Conservation (phyloP, 2,888 invertebrate genomes). For the Tipula confusa region DNA sequence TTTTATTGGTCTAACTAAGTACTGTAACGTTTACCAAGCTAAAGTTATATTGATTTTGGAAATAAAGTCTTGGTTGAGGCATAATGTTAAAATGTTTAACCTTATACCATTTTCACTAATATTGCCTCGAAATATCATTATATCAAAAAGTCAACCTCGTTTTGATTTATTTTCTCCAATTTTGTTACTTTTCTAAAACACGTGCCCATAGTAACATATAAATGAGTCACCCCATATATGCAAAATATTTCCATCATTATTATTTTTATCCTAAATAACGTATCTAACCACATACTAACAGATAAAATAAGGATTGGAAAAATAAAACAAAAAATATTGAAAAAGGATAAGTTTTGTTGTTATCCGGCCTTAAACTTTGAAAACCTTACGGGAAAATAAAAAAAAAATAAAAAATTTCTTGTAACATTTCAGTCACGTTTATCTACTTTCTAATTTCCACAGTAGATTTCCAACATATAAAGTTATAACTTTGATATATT, state of each 20-base stretch:
- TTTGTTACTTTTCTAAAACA: too few species aligned
- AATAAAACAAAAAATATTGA: neutral
- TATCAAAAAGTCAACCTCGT: too few species aligned
- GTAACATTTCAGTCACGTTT: neutral
- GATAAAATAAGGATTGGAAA: neutral
- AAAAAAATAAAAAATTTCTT: neutral
- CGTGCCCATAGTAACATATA: too few species aligned
- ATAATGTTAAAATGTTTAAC: too few species aligned
- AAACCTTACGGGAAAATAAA: neutral
- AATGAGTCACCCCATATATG: too few species aligned
- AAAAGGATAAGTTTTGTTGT: neutral
- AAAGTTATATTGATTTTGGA: too few species aligned
- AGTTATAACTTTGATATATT: neutral
- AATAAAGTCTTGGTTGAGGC: too few species aligned
- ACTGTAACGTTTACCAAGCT: too few species aligned
- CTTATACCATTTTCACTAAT: too few species aligned
- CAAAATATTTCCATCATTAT: neutral
- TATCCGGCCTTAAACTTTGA: neutral
- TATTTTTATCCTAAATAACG: neutral
- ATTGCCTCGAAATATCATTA: too few species aligned
- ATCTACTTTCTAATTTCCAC: neutral
- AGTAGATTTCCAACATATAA: neutral
- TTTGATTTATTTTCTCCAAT: too few species aligned
- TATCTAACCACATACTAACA: neutral
- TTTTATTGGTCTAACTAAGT: too few species aligned